These are phyloP conservation scores for Brachionus angularis DNA, from an alignment of 1,140 invertebrate genomes.

Conservation along the genomic window DNA sequence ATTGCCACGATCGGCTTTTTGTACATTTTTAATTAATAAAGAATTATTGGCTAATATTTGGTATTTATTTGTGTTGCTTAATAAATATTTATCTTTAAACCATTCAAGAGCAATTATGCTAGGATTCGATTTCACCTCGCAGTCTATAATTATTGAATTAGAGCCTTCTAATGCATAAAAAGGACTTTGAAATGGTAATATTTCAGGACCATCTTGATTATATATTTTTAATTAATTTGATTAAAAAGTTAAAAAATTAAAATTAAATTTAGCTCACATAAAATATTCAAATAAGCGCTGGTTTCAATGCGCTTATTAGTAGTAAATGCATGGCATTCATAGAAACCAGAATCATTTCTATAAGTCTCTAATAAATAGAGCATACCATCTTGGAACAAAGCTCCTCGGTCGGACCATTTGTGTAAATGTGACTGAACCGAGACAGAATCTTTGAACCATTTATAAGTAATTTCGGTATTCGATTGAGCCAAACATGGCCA, in stretches of 20 bases:
- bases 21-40: constrained; percentile 3
- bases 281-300: constrained; percentile 31
- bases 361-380: constrained; percentile 43
- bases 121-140: constrained; percentile 4
- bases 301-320: constrained; percentile 20
- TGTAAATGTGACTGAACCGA: constrained; percentile 33
- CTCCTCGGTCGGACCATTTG: constrained; percentile 33
- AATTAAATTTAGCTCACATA: constrained; percentile 14
- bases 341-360: constrained; percentile 34
- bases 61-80: constrained; percentile 32
- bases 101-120: constrained; percentile 27
- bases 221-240: not conserved
- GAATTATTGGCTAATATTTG: constrained; percentile 42
- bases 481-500: constrained; percentile 43
- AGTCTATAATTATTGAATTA: constrained; percentile 11
- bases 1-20: not conserved
- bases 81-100: constrained; percentile 38
- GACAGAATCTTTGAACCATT: constrained; percentile 39
- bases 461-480: constrained; percentile 39
- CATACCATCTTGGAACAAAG: constrained; percentile 42
- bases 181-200: constrained; percentile 20
- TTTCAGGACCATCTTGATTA: constrained; percentile 36
- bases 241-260: constrained; percentile 17
- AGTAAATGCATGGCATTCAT: constrained; percentile 39
- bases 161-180: constrained; percentile 26